Evolutionary conservation across 2,888 invertebrate species (phyloP).

Genomic region (Meandrusa payeni): DNA sequence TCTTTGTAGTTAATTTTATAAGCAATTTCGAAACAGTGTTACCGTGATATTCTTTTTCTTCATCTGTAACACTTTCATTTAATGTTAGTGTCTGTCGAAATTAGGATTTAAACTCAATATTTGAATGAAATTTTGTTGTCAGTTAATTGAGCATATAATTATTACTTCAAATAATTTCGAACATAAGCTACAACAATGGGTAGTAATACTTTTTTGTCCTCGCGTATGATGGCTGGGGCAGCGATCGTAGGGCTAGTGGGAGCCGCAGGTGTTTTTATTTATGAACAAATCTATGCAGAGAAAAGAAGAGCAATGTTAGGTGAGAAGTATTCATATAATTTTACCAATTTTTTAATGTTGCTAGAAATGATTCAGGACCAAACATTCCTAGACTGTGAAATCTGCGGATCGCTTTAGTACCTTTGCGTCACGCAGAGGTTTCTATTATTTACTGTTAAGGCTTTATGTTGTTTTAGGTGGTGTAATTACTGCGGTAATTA

Average conservation of each 20-base stretch:
- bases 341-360: too few species aligned
- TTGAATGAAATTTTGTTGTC: not conserved
- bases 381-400: too few species aligned
- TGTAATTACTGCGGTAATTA: too few species aligned
- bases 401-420: too few species aligned
- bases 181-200: conserved; percentile 12
- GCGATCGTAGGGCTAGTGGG: conserved; percentile 74
- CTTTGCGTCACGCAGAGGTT: too few species aligned
- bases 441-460: too few species aligned
- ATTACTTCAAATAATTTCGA: not conserved
- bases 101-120: too few species aligned
- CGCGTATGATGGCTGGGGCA: conserved; percentile 66
- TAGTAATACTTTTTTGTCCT: conserved; percentile 37
- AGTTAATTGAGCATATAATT: not conserved
- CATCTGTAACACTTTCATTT: conserved; percentile 4
- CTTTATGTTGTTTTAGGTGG: too few species aligned
- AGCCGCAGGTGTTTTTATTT: conserved; percentile 72
- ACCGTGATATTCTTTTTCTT: not conserved
- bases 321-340: conserved; percentile 37
- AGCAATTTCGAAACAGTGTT: not conserved
- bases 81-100: not conserved
- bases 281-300: conserved; percentile 72
- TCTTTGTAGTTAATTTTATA: not conserved
- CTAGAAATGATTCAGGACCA: too few species aligned
- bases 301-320: conserved; percentile 69